phyloP scores from a whole-genome alignment of 2,888 invertebrate genomes.

The Cheilosia urbana region DNA sequence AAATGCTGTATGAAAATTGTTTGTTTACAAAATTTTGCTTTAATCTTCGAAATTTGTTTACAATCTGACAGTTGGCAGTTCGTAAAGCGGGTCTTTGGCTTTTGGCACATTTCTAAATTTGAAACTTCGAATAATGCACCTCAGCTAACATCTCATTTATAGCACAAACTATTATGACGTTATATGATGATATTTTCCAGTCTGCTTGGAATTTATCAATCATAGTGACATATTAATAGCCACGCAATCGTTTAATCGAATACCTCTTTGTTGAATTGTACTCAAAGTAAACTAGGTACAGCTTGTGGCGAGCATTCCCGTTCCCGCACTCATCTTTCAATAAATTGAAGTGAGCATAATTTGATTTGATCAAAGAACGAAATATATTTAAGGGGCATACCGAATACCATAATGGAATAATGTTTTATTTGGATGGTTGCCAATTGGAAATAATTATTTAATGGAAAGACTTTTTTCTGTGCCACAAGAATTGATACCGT shows the following conservation, averaged over 20 bases:
- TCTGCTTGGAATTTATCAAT: not conserved
- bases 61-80: no score
- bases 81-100: no score
- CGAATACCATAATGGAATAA: slow-evolving; percentile 44
- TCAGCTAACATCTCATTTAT: no score
- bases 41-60: no score
- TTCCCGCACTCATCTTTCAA: not conserved
- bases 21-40: no score
- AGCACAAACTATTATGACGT: not conserved
- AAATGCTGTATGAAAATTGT: no score
- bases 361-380: slow-evolving; percentile 6
- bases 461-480: slow-evolving; percentile 50
- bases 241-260: slow-evolving; percentile 8
- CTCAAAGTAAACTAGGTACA: not conserved
- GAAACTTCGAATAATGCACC: no score
- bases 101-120: no score
- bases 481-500: slow-evolving; percentile 34
- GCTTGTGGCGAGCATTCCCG: not conserved
- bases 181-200: not conserved
- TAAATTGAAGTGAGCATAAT: slow-evolving; percentile 45
- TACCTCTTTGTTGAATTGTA: slow-evolving; percentile 15
- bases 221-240: not conserved
- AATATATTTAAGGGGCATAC: slow-evolving; percentile 8
- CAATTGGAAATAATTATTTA: slow-evolving; percentile 62
- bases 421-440: slow-evolving; percentile 54